Base-by-base conservation (phyloP, 2,888 invertebrate species). In the Drosophila helvetica region DNA sequence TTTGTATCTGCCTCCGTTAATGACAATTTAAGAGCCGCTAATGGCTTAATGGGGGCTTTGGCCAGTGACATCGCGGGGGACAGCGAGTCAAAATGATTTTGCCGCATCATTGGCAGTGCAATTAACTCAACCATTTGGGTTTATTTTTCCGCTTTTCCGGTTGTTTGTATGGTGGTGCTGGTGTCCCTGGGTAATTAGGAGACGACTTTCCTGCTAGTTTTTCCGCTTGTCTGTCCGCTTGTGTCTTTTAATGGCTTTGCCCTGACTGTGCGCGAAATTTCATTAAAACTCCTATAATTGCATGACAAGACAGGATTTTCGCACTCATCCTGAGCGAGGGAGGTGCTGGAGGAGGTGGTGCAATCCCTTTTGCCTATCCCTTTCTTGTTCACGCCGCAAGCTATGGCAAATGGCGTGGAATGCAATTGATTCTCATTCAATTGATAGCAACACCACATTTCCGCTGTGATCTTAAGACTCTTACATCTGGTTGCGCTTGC, bases 281-380 rank as follows among this genome's bases (percentile, higher is more conserved):
- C 86, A 84, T 84, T 84, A 84, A 87, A 87, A 87, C 77, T 87
- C 77, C 77, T 77, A 84, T 84, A 84, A 84, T 87, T 87, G 84
- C 84, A 83, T 84, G 84, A 84, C 83, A 80, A 75, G 75, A 78
- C 86, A 82, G 71, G 80, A 85, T 83, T 78, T 74, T 64, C 50
- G 51, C 46, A 57, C 46, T 54, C 48, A 38, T 7, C 38, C n/a
- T n/a, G 6, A n/a, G 1, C 6, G 7, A 7, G 2, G 5, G 33
- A 1, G 33, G 15, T 1, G 6, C 6, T 42, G 52, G 22, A n/a
- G 19, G 25, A 25, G 38, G 27, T 10, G 38, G 38, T 25, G 38
- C 53, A 51, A 48, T 12, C 33, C 12, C 43, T 55, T 56, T 66
- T 45, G 33, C 15, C 45, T 27, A 66, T 51, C 43, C 50, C 25